phyloP scores from a whole-genome alignment of 1,140 invertebrate genomes.

The Limonius californicus region DNA sequence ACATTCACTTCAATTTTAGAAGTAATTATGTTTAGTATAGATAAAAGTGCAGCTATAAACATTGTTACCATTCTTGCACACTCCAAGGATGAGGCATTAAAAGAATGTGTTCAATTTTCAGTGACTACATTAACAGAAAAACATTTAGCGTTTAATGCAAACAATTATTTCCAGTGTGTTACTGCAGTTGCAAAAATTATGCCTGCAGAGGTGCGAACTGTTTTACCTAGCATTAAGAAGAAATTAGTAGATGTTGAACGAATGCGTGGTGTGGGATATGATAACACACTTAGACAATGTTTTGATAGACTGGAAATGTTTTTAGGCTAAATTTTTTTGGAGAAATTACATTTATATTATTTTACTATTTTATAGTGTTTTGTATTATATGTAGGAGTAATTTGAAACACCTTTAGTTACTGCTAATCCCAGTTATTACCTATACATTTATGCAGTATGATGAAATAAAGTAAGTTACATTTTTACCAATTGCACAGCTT shows the following conservation, averaged over 20 bases:
- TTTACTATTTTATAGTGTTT: no score
- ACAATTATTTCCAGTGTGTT: constrained; percentile 41
- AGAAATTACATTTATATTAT: no score
- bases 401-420: no score
- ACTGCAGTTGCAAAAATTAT: constrained; percentile 36
- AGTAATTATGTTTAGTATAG: constrained; percentile 37
- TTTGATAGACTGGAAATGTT: constrained; percentile 25
- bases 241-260: constrained; percentile 37
- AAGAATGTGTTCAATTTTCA: constrained; percentile 24
- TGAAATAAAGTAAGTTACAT: no score
- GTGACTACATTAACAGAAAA: constrained; percentile 34
- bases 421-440: no score
- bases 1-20: constrained; percentile 37
- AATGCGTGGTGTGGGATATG: constrained; percentile 41
- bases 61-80: constrained; percentile 31
- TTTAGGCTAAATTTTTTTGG: not conserved
- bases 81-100: constrained; percentile 27
- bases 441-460: no score
- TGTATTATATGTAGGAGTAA: no score
- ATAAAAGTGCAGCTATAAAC: constrained; percentile 32
- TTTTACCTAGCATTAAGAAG: constrained; percentile 32
- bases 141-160: constrained; percentile 40
- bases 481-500: no score
- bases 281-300: constrained; percentile 38
- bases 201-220: constrained; percentile 28